Evolutionary conservation across 2,888 invertebrate species (phyloP), one percentile per base, ranked within the genome.

Genomic region (Drosophila antonietae): DNA sequence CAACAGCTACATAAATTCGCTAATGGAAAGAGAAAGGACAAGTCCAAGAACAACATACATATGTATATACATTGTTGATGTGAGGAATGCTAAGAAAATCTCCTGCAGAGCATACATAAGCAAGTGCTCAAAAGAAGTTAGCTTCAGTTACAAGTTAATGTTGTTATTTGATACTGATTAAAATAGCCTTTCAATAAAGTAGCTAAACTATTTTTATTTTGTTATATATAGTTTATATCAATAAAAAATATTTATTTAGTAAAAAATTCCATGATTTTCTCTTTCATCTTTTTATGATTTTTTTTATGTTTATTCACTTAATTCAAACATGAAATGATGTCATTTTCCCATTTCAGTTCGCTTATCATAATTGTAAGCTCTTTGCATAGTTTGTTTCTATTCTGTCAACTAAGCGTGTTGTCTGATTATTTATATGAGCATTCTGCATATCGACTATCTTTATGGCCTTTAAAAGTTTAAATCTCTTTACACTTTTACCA

Each of bases 361-460:
- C 15, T 37, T 47, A 47, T 58, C 58, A 58, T 14, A 37, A 37
- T 14, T 47, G 20, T n/a, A n/a, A 15, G 3, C 7, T 49, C 15
- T 28, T 28, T n/a, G n/a, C 7, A 55, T 31, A 2, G 6, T n/a
- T 31, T 53, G 6, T n/a, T 31, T 53, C 28, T n/a, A 23, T 52
- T 52, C 33, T 23, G 37, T 6, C 37, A 39, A 10, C 53, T 23
- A 7, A 53, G 37, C 37, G 23, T 1, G 12, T 18, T 18, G 14
- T 20, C 39, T 28, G 28, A 41, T 37, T 20, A 15, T 37, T 37
- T 20, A 14, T 52, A 33, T 18, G 51, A 51, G 12, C 4, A 10
- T 31, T 18, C 52, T 20, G 1, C 37, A 53, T 39, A 41, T 55
- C 12, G 33, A 23, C 46, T 55, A 69, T 69, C 55, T 69, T 69